A percentile compares a stretch with the other conserved stretches of the same genome.
Evolutionary conservation across 2,113 vertebrate species (phyloP).

Genomic region (Agapornis roseicollis): DNA sequence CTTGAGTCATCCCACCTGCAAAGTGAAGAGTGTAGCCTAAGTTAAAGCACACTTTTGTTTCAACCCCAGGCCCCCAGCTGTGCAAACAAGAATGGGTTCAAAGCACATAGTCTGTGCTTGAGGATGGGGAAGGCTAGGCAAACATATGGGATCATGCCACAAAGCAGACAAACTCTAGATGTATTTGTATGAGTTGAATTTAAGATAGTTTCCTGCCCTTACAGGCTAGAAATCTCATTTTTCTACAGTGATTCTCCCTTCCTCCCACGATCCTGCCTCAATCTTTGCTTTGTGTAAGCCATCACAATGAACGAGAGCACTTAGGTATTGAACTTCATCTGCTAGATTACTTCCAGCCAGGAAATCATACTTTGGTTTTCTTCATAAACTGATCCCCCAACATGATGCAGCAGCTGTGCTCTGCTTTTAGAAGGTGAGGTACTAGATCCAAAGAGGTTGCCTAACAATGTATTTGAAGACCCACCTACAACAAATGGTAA

Average conservation of each 20-base stretch:
- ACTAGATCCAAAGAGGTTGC: neutral
- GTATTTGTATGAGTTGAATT: neutral
- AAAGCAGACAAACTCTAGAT: neutral
- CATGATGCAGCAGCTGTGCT: neutral
- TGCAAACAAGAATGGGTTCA: conserved; percentile 45
- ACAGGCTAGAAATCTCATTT: neutral
- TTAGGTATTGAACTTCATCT: neutral
- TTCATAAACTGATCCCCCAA: neutral
- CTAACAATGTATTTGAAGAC: neutral
- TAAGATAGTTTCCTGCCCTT: neutral
- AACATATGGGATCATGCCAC: neutral
- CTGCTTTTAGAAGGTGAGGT: neutral
- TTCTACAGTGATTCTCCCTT: neutral
- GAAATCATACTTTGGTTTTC: neutral
- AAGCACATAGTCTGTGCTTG: neutral
- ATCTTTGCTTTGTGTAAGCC: neutral
- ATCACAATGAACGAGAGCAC: neutral
- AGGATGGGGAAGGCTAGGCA: neutral
- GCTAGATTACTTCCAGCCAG: neutral
- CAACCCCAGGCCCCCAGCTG: conserved; percentile 27
- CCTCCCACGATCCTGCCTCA: neutral
- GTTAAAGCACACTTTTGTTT: conserved; percentile 1
- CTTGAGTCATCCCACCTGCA: neutral
- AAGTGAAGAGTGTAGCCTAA: neutral
- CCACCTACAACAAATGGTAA: neutral